Conservation (phyloP, 1,140 invertebrate genomes). For the Ladona fulva region DNA sequence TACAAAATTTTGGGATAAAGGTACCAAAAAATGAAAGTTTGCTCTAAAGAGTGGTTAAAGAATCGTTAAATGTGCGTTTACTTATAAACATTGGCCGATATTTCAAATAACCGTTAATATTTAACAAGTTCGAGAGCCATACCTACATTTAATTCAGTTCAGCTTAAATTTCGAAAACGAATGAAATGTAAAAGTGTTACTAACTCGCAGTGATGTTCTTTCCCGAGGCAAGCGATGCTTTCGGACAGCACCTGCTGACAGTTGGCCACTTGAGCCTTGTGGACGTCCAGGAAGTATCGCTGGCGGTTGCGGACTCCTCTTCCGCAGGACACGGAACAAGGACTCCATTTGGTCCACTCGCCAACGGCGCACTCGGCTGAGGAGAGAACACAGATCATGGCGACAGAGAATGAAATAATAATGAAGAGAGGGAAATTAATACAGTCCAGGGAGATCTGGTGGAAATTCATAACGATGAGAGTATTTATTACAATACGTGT, state of each 20-base stretch:
- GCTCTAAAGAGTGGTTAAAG: no score
- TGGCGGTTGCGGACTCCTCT: conserved; percentile 56
- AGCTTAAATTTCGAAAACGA: not conserved
- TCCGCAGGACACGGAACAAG: conserved; percentile 62
- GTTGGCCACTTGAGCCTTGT: conserved; percentile 40
- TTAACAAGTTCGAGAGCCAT: no score
- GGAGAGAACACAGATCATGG: not conserved
- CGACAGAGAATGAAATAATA: not conserved
- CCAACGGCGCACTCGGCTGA: conserved; percentile 43
- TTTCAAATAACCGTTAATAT: no score
- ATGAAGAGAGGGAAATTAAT: no score
- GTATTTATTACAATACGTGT: no score
- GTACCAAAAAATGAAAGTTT: no score
- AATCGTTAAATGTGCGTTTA: no score
- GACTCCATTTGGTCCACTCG: conserved; percentile 62
- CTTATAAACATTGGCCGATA: no score
- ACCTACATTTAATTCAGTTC: no score
- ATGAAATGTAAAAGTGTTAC: conserved; percentile 13
- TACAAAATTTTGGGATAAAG: no score
- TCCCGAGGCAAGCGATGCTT: conserved; percentile 33
- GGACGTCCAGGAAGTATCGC: conserved; percentile 39
- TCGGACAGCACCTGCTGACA: conserved; percentile 37
- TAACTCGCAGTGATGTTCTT: conserved; percentile 24
- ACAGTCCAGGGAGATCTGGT: no score
- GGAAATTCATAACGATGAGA: no score